Base-by-base conservation (phyloP, 2,797 vertebrate species). In the Alcedo quadribrachys region DNA sequence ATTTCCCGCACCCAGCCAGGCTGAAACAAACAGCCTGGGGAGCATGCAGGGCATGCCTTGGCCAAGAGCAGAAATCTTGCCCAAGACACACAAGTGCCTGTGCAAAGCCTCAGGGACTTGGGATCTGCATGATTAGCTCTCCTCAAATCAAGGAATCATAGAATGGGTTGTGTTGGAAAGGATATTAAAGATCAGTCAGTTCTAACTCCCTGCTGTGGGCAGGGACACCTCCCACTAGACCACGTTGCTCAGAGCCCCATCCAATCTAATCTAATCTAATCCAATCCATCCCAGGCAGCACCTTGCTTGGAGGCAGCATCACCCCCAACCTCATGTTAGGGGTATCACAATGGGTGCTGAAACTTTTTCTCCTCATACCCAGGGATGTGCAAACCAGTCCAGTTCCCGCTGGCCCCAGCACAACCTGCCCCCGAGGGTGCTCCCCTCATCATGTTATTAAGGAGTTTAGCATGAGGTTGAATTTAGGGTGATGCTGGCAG, bases 301-400 rank as follows among this genome's bases (percentile, higher is more conserved):
- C 53, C 17, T 33, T 40, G 28, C 48, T 68, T 58, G 25, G 9
- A 61, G 28, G 15, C 48, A 46, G 81, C 67, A 45, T 28, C 53
- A 32, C n/a, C 32, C 62, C 20, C 1, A 0, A 46, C 42, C 25
- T 65, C 0, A 0, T 8, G 1, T 58, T 30, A 25, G 8, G 24
- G 33, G 4, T 21, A 5, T 4, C 24, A 15, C 0, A 1, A 13
- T 4, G 19, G 37, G 67, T 22, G 18, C 22, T 81, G 74, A n/a
- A 68, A 20, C 5, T 32, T 77, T 71, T 84, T 33, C 63, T 48
- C 32, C 67, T 32, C 3, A 0, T 15, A 50, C 61, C 9, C 74
- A 68, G 54, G 27, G 55, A 50, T 35, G 40, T 60, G 24, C 15
- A 73, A 57, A 84, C 7, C 0, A 0, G 11, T 28, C 0, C 0